phyloP scores from a whole-genome alignment of 2,797 vertebrate genomes.

The Xenentodon cancila region DNA sequence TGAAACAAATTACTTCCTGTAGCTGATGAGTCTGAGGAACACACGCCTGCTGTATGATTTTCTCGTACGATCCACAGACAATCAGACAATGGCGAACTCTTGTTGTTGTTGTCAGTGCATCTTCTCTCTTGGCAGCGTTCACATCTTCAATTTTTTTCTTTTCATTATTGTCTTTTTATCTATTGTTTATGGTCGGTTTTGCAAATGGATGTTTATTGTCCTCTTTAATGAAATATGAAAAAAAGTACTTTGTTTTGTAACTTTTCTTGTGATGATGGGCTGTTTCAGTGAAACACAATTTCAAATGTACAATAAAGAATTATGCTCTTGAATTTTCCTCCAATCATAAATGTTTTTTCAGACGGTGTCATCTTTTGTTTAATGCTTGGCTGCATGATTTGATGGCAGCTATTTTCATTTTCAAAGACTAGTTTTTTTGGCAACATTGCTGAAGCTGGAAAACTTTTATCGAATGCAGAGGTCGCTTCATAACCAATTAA shows the following conservation, averaged over 20 bases:
- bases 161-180: slow-evolving; percentile 45
- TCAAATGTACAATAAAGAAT: slow-evolving; percentile 59
- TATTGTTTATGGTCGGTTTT: slow-evolving; percentile 72
- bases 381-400: slow-evolving; percentile 64
- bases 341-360: slow-evolving; percentile 42
- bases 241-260: slow-evolving; percentile 49
- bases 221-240: slow-evolving; percentile 58
- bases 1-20: slow-evolving; percentile 54
- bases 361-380: slow-evolving; percentile 67
- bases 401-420: slow-evolving; percentile 53
- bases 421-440: slow-evolving; percentile 26
- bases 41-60: slow-evolving; percentile 35
- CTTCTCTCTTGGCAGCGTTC: slow-evolving; percentile 64
- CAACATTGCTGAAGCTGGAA: slow-evolving; percentile 13
- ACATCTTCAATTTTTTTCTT: slow-evolving; percentile 49
- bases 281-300: slow-evolving; percentile 58
- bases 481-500: slow-evolving; percentile 17
- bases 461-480: slow-evolving; percentile 25
- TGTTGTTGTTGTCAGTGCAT: slow-evolving; percentile 64
- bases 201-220: slow-evolving; percentile 68
- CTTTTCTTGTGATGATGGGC: slow-evolving; percentile 41
- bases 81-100: slow-evolving; percentile 60
- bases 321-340: slow-evolving; percentile 58
- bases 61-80: slow-evolving; percentile 68
- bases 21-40: slow-evolving; percentile 55